Conservation (phyloP, 2,797 vertebrate genomes). For the Darevskia mixta region DNA sequence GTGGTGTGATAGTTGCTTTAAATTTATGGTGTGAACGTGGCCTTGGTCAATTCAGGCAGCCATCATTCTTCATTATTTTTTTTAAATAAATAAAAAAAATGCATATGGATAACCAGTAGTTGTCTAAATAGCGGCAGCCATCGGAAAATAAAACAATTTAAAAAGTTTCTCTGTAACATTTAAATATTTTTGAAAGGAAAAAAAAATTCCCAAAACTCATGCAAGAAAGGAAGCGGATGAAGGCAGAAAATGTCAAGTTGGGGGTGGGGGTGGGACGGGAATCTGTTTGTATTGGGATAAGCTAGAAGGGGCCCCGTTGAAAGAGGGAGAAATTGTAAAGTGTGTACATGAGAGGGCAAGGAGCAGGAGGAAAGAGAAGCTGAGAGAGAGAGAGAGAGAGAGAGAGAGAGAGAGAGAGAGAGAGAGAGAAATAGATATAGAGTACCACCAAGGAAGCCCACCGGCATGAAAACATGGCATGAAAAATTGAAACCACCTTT, state of each 20-base stretch:
- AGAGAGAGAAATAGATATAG: constrained; percentile 26
- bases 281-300: constrained; percentile 10
- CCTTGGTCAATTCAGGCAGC: constrained; percentile 79
- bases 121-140: constrained; percentile 35
- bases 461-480: constrained; percentile 57
- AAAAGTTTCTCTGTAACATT: constrained; percentile 42
- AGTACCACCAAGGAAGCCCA: constrained; percentile 63
- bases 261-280: neutral
- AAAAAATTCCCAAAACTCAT: constrained; percentile 74
- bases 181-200: constrained; percentile 24
- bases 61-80: constrained; percentile 62
- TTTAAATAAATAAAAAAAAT: neutral
- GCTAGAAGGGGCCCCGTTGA: constrained; percentile 38
- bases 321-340: constrained; percentile 43
- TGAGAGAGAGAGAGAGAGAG: constrained; percentile 38
- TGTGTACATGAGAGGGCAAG: constrained; percentile 35
- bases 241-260: constrained; percentile 65
- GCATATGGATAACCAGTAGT: constrained; percentile 32
- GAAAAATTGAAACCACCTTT: constrained; percentile 54
- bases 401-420: constrained; percentile 31
- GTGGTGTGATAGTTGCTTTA: neutral
- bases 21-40: neutral
- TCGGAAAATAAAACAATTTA: constrained; percentile 14
- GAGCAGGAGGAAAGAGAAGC: constrained; percentile 33
- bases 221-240: constrained; percentile 77